Conservation (phyloP, 2,797 vertebrate genomes). For the Hydrolagus colliei region DNA sequence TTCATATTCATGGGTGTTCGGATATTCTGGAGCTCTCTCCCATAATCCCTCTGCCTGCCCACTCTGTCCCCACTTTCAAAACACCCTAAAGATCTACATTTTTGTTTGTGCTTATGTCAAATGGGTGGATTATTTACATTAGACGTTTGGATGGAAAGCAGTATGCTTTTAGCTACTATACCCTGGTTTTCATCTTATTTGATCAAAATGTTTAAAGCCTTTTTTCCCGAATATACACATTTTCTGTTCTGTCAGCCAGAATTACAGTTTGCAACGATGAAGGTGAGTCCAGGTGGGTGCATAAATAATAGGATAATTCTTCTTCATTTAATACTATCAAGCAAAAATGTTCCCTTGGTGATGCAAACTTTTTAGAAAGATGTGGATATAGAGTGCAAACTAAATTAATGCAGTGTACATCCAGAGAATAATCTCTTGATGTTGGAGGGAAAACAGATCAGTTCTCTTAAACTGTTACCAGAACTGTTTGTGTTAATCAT, state of each 20-base stretch:
- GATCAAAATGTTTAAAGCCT: slow-evolving; percentile 19
- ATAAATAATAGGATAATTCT: slow-evolving; percentile 1
- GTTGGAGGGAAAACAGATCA: slow-evolving; percentile 1
- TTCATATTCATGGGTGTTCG: not conserved
- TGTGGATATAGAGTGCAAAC: slow-evolving; percentile 10
- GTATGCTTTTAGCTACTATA: not conserved
- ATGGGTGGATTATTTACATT: slow-evolving; percentile 6
- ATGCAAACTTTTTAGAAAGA: slow-evolving; percentile 21
- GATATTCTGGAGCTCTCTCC: not conserved
- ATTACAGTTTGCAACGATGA: not conserved
- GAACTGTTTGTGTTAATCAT: not conserved
- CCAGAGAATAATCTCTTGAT: slow-evolving; percentile 15
- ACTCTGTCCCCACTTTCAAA: too few relatives aligned
- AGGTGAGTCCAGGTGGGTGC: not conserved
- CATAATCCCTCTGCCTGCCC: too few relatives aligned
- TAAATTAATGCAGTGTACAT: slow-evolving; percentile 18
- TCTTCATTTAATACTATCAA: not conserved
- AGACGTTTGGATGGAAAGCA: not conserved
- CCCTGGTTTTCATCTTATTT: not conserved
- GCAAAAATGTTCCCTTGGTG: slow-evolving; percentile 18
- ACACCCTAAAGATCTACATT: too few relatives aligned
- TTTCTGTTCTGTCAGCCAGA: not conserved
- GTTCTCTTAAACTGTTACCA: not conserved
- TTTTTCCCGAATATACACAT: not conserved
- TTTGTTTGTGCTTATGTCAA: not conserved